Base-by-base conservation (phyloP, 2,113 vertebrate genomes). In the Pseudolaguvia tuberculata region DNA sequence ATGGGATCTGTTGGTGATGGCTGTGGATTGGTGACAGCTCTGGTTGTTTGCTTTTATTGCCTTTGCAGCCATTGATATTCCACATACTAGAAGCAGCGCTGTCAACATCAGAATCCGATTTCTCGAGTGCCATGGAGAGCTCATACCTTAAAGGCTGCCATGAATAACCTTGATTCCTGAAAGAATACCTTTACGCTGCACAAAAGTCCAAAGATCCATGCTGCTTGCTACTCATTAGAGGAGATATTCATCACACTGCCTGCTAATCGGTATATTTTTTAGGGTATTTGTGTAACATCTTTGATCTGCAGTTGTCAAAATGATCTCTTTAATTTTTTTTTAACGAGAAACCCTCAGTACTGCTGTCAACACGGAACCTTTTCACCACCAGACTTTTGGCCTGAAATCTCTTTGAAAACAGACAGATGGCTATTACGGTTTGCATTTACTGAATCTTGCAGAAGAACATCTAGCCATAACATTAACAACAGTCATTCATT, bases 131-230 rank as follows among this genome's bases (percentile, higher is more conserved):
- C 61, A 7, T n/a, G 23, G 51, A 75, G 23, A 66, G 61, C 61
- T 42, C 47, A 61, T 65, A 25, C 72, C 50, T 76, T 8, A 73
- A 78, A 70, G 72, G 66, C 52, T 63, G 20, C 71, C 73, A 80
- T 81, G 72, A 78, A 77, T 79, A 74, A 59, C 72, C 68, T 73
- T 75, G 81, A 80, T 78, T 80, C 73, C 51, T 56, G 10, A 39
- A 75, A 66, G 21, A n/a, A 20, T 45, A 25, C 31, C 23, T 4
- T 17, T 50, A 29, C 27, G 50, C 63, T 29, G 2, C 42, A n/a
- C 27, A 58, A 29, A 29, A 29, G 12, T n/a, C 42, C 62, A 27
- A 23, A 67, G 63, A 50, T 50, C 4, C 45, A 67, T 47, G 39
- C 62, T 75, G 53, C 45, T 39, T 75, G 53, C 45, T 55, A 20